These are phyloP conservation scores for Odiellus spinosus DNA, from an alignment of 2,888 invertebrate species.

Conservation along the genomic window DNA sequence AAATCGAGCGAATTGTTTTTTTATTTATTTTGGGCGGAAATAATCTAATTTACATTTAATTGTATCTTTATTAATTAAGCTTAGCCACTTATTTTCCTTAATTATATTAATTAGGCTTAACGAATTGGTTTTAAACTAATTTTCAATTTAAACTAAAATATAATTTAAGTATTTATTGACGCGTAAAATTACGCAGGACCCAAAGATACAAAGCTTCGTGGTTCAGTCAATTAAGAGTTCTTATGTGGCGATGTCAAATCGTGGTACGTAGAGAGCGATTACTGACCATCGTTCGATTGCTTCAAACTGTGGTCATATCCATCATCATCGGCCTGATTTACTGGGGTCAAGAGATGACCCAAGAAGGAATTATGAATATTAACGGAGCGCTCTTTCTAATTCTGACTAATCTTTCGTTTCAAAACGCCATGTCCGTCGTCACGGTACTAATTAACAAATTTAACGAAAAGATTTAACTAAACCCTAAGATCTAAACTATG, in stretches of 20 bases:
- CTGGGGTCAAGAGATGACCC: constrained; percentile 25
- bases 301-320: constrained; percentile 57
- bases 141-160: no score
- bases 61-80: no score
- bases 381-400: constrained; percentile 32
- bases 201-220: constrained; percentile 59
- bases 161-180: no score
- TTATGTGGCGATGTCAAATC: constrained; percentile 79
- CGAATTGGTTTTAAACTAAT: no score
- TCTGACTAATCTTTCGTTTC: constrained; percentile 30
- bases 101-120: no score
- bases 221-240: constrained; percentile 71
- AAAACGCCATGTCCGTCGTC: constrained; percentile 34
- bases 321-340: constrained; percentile 33
- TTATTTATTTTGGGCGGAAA: no score
- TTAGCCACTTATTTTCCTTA: no score
- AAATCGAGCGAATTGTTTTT: no score
- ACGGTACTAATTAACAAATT: constrained; percentile 28
- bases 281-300: constrained; percentile 66
- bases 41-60: no score
- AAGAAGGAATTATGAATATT: constrained; percentile 30
- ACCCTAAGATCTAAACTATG: not conserved
- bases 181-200: no score
- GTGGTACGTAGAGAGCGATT: constrained; percentile 78
- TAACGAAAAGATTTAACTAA: not conserved